Conservation (phyloP, 2,888 invertebrate species). For the Aspidiotus rigidus region DNA sequence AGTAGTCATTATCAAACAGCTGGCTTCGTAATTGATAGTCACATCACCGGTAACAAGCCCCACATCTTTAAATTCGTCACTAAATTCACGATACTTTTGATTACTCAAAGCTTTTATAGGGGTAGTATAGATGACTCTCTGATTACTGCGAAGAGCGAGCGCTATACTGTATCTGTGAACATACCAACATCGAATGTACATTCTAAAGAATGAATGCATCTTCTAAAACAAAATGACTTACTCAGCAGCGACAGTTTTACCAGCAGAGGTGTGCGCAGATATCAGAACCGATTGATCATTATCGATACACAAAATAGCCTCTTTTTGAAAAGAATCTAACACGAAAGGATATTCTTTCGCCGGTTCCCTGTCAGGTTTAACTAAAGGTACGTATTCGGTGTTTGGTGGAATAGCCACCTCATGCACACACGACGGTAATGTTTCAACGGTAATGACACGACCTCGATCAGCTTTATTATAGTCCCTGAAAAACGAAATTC, state of each 20-base stretch:
- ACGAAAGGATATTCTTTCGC: conserved; percentile 90
- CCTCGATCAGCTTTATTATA: conserved; percentile 15
- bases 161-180: conserved; percentile 79
- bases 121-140: conserved; percentile 97
- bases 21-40: conserved; percentile 95
- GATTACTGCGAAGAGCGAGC: conserved; percentile 82
- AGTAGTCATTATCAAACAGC: conserved; percentile 99
- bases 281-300: conserved; percentile 97
- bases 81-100: conserved; percentile 97
- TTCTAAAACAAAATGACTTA: conserved; percentile 48
- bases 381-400: conserved; percentile 61
- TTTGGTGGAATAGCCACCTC: conserved; percentile 91
- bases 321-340: conserved; percentile 95
- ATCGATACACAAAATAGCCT: conserved; percentile 91
- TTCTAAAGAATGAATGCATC: background rate
- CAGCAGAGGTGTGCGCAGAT: conserved; percentile 98
- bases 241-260: conserved; percentile 99
- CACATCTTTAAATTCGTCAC: conserved; percentile 94
- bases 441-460: conserved; percentile 52
- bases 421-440: conserved; percentile 87
- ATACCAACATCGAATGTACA: conserved; percentile 5
- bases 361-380: conserved; percentile 55
- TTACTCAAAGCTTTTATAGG: conserved; percentile 99
- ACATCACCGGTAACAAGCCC: conserved; percentile 98
- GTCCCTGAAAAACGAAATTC: conserved; percentile 7